A percentile compares a stretch with the other conserved stretches of the same genome.
phyloP scores from a whole-genome alignment of 2,113 vertebrate genomes.

The Opisthocomus hoazin region DNA sequence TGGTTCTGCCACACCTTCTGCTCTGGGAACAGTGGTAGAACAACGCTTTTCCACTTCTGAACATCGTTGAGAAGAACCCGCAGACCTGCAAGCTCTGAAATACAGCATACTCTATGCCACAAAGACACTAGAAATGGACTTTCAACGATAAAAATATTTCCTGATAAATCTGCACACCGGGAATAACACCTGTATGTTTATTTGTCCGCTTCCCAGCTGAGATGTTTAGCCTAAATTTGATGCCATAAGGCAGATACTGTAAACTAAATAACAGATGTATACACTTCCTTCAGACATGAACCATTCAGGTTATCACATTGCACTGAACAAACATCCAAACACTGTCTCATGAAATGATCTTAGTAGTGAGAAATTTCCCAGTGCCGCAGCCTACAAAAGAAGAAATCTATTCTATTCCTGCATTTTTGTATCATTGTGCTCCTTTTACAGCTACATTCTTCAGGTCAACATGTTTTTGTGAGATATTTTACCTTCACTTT shows the following conservation, averaged over 20 bases:
- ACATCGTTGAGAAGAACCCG: not conserved
- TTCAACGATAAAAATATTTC: not conserved
- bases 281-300: not conserved
- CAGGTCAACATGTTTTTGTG: not conserved
- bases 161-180: not conserved
- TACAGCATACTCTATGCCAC: fast-evolving
- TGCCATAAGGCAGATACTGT: not conserved
- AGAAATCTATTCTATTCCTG: not conserved
- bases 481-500: not conserved
- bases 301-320: not conserved
- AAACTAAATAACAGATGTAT: not conserved
- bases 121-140: not conserved
- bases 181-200: not conserved
- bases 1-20: fast-evolving
- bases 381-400: not conserved
- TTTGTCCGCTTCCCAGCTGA: not conserved
- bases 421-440: not conserved
- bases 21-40: not conserved
- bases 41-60: fast-evolving
- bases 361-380: not conserved
- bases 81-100: not conserved
- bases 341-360: not conserved
- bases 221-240: not conserved
- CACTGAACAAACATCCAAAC: not conserved
- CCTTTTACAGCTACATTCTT: not conserved